Base-by-base conservation (phyloP, 1,140 invertebrate genomes). In the Medauroidea extradentata region DNA sequence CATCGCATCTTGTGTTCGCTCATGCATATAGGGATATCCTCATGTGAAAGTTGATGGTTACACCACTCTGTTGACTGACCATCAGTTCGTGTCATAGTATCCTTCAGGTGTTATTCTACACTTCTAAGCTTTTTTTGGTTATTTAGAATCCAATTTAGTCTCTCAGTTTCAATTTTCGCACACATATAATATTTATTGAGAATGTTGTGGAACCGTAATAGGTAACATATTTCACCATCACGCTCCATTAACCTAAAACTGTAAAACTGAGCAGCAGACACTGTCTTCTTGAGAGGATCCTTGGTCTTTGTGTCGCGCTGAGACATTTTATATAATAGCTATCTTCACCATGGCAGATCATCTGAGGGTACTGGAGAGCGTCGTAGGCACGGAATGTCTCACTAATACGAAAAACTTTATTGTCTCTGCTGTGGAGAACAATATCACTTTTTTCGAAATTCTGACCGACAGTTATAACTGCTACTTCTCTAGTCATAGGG, bases 11-110 rank as follows among this genome's bases (percentile, higher is more conserved):
- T 34, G 29, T 7, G 29, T 34, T 34, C 11, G 29, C 29, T 34
- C 29, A 34, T 34, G 70, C 71, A 77, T 74, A 61, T 76, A 70
- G 23, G 73, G 63, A 19, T 74, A 72, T 53, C 68, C 67, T 43
- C 75, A 73, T 52, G 68, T 72, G 65, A 70, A 77, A 50, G 71
- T 66, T 21, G 78, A 72, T 44, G 79, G 78, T 24, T 81, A 63
- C 58, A 75, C 71, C 27, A 72, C 29, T 34, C 29, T 34, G 29
- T 7, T 34, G 11, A 34, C 29, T 34, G 29, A 7, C 4, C 4
- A 34, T 34, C 11, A 34, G 4, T 34, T 34, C 29, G 2, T 41
- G 19, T 52, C 14, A 63, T 57, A 14, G 61, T 53, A 59, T 73
- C 66, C 23, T 21, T 57, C 14, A 75, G 41, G 19, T 58, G 62